These are phyloP conservation scores for Ctenopoma multispine DNA, from an alignment of 2,797 vertebrate genomes.

Conservation along the genomic window DNA sequence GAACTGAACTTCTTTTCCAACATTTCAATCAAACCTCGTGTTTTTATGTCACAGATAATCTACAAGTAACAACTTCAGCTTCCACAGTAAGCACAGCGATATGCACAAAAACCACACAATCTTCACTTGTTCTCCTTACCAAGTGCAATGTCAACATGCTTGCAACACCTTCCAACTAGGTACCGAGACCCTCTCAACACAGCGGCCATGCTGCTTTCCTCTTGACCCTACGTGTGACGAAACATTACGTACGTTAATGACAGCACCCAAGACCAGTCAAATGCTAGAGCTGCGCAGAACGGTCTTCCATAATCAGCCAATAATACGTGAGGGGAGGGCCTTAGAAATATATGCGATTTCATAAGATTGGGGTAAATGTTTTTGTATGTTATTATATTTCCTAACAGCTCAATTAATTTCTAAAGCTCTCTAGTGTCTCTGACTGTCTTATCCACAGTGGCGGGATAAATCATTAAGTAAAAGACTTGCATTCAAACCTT, in stretches of 20 bases:
- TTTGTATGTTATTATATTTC: no score
- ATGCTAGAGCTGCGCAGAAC: neutral
- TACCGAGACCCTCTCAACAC: conserved; percentile 80
- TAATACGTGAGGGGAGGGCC: conserved; percentile 26
- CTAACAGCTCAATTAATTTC: no score
- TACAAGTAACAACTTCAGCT: neutral
- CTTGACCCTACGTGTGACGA: conserved; percentile 73
- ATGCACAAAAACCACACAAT: neutral
- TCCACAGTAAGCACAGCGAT: neutral
- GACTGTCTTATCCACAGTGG: neutral
- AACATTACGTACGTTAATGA: conserved; percentile 35
- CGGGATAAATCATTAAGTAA: neutral
- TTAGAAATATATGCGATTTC: fast-evolving
- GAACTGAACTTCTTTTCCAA: conserved; percentile 37
- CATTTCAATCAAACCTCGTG: conserved; percentile 1
- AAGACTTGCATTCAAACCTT: no score
- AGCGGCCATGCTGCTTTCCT: conserved; percentile 86
- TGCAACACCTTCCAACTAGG: conserved; percentile 74
- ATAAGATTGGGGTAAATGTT: no score
- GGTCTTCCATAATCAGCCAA: conserved; percentile 49
- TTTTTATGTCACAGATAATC: neutral
- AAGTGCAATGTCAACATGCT: conserved; percentile 76
- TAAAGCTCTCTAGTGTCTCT: no score
- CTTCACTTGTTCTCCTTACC: conserved; percentile 71
- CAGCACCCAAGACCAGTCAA: conserved; percentile 62